phyloP scores from a whole-genome alignment of 2,113 vertebrate species.

The Xyrauchen texanus region DNA sequence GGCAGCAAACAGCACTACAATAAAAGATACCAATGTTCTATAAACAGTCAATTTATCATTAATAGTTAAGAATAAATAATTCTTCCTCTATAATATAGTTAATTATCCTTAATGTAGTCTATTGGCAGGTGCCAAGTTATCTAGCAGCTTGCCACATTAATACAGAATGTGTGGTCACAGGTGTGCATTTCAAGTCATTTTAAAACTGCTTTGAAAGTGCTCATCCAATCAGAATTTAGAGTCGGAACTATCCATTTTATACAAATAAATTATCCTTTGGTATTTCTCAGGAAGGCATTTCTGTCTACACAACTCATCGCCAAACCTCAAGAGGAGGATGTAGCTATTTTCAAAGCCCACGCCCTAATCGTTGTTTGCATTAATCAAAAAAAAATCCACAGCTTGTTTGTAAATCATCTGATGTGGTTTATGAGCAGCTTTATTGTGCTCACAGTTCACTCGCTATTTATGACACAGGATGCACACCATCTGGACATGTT shows the following conservation, averaged over 20 bases:
- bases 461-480: slow-evolving; percentile 70
- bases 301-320: neutral
- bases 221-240: too few species aligned
- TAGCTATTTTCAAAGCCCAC: neutral
- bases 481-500: slow-evolving; percentile 68
- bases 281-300: slow-evolving; percentile 29
- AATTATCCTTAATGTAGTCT: too few species aligned
- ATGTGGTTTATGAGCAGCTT: slow-evolving; percentile 49
- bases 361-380: slow-evolving; percentile 25
- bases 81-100: too few species aligned
- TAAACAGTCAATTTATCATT: too few species aligned
- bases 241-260: neutral
- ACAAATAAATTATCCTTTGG: neutral
- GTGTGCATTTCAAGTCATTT: too few species aligned
- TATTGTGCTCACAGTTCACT: slow-evolving; percentile 61
- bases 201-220: too few species aligned
- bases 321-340: slow-evolving; percentile 18
- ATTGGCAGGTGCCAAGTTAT: too few species aligned
- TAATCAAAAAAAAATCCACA: slow-evolving; percentile 40
- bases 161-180: too few species aligned
- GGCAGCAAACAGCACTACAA: too few species aligned
- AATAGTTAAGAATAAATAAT: too few species aligned
- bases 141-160: too few species aligned
- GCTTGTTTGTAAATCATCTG: slow-evolving; percentile 59
- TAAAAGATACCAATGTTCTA: too few species aligned